Evolutionary conservation across 2,797 vertebrate species (phyloP), one percentile per base, ranked within the genome.

Genomic region (Sphenopsis melanotis): DNA sequence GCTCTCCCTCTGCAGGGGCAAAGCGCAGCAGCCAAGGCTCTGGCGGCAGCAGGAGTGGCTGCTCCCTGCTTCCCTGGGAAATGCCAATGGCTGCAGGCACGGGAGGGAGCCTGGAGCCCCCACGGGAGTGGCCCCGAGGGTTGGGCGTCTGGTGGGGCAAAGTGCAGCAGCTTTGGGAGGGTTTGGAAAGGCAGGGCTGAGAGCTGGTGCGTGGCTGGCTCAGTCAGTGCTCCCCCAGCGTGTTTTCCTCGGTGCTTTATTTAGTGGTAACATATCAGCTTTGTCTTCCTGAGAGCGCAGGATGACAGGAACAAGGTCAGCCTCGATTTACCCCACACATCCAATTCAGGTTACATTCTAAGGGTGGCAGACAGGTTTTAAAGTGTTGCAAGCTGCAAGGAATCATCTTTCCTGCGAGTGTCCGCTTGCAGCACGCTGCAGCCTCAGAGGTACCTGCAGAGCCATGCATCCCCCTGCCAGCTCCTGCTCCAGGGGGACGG

Each of bases 241-340:
- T 49, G 47, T 32, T 88, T 69, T 56, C 66, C 78, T 69, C 36
- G 18, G 12, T 4, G 77, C 93, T 96, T 94, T 94, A 91, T 95
- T 94, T 90, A 94, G 93, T 47, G 69, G 72, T 69, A 87, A 55
- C 32, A 0, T 53, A 86, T 50, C 77, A 7, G 3, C 37, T 60
- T 30, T 71, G 42, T 16, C 83, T 95, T 94, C 88, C 77, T 56
- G 93, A 69, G 74, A 71, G 56, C 79, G 19, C 71, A 42, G 78
- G n/a, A 0, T 36, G 91, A 16, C 87, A 90, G 91, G 47, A 95
- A 21, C 22, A 76, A 81, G 93, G 86, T 78, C 85, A 82, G 90
- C 80, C 66, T 72, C 50, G 1, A 2, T 75, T 71, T 65, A 24
- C 79, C 83, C 80, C 47, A 2, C 46, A 2, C 50, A 2, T 53